Evolutionary conservation across 2,888 invertebrate genomes (phyloP).

Genomic region (Thereva unica): DNA sequence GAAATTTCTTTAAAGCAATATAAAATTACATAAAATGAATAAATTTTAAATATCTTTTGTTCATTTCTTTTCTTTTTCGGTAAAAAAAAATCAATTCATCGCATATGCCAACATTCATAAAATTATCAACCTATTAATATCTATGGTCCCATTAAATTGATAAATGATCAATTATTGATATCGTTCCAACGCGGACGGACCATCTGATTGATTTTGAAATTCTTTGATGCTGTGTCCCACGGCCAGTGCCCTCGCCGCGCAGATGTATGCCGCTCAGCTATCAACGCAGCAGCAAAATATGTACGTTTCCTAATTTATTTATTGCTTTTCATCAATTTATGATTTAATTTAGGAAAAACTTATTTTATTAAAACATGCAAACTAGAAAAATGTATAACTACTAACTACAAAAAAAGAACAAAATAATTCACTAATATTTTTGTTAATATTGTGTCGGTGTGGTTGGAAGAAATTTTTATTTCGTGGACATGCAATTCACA

Average conservation of each 20-base stretch:
- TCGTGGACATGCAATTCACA: too few relatives aligned
- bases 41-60: slow-evolving; percentile 31
- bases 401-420: too few relatives aligned
- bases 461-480: too few relatives aligned
- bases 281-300: slow-evolving; percentile 92
- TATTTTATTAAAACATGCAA: slow-evolving; percentile 41
- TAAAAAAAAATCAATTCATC: slow-evolving; percentile 18
- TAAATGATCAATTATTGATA: slow-evolving; percentile 26
- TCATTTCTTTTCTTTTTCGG: slow-evolving; percentile 39
- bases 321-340: slow-evolving; percentile 38
- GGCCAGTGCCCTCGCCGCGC: slow-evolving; percentile 91
- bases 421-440: too few relatives aligned
- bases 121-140: slow-evolving; percentile 14
- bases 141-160: slow-evolving; percentile 18
- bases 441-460: too few relatives aligned
- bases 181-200: slow-evolving; percentile 4
- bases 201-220: slow-evolving; percentile 13
- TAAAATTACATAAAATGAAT: slow-evolving; percentile 4
- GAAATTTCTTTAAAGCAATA: slow-evolving; percentile 19
- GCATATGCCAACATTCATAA: slow-evolving; percentile 7
- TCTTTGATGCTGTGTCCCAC: slow-evolving; percentile 25
- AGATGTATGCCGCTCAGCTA: slow-evolving; percentile 92
- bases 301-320: slow-evolving; percentile 60
- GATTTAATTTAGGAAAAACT: slow-evolving; percentile 38
- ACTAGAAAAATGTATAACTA: slow-evolving; percentile 41